phyloP scores from a whole-genome alignment of 2,888 invertebrate genomes.

The Caenorhabditis sp. region DNA sequence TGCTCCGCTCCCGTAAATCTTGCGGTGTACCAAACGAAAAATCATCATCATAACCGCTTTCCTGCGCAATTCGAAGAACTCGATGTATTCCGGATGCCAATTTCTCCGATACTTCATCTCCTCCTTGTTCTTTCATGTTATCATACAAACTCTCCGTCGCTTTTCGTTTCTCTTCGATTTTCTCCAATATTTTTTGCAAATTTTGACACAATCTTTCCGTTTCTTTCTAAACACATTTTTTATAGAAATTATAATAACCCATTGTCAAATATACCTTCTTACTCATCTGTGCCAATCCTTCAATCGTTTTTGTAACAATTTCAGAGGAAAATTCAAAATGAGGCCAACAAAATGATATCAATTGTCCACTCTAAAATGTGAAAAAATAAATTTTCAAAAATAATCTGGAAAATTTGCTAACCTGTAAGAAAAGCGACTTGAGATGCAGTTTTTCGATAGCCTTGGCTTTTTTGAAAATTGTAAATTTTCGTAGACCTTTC shows the following conservation, averaged over 20 bases:
- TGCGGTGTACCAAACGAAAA: conserved; percentile 42
- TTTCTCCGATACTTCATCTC: conserved; percentile 14
- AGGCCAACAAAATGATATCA: conserved; percentile 13
- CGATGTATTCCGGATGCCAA: conserved; percentile 41
- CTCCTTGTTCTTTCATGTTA: conserved; percentile 4
- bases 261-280: conserved; percentile 12
- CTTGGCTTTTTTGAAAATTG: conserved; percentile 37
- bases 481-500: conserved; percentile 44
- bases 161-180: conserved; percentile 8
- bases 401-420: background rate
- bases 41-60: conserved; percentile 49
- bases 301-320: conserved; percentile 16
- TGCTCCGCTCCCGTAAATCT: conserved; percentile 39
- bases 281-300: conserved; percentile 25
- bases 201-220: conserved; percentile 19
- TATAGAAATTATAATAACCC: too few relatives aligned
- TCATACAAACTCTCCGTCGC: conserved; percentile 1
- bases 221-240: conserved; percentile 10
- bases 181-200: conserved; percentile 24
- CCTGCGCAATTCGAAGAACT: conserved; percentile 27
- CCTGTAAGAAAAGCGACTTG: conserved; percentile 32
- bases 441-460: conserved; percentile 44
- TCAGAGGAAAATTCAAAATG: conserved; percentile 3
- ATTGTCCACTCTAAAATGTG: conserved; percentile 27
- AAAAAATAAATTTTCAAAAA: background rate